phyloP scores from a whole-genome alignment of 2,888 invertebrate species.

The Tetanocera ferruginea region DNA sequence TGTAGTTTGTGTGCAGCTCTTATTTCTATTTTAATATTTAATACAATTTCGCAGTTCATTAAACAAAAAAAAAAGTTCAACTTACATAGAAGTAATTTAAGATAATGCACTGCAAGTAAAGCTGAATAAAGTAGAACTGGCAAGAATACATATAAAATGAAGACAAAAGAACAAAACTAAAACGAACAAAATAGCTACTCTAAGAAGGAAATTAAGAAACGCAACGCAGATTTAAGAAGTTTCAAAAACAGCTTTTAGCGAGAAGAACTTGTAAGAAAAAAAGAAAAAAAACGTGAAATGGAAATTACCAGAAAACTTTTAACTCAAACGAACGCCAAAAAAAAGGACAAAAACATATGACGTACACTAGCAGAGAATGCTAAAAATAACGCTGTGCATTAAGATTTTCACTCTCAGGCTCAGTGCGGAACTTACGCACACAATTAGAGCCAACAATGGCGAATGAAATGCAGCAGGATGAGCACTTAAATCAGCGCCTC shows the following conservation, averaged over 20 bases:
- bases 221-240: conserved; percentile 41
- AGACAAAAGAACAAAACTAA: neutral
- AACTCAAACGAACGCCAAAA: neutral
- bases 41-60: conserved; percentile 46
- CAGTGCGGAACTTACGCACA: conserved; percentile 25
- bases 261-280: neutral
- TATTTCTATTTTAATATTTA: conserved; percentile 37
- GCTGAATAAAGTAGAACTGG: conserved; percentile 7
- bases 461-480: conserved; percentile 16
- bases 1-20: conserved; percentile 9
- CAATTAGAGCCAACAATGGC: conserved; percentile 26
- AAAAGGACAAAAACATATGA: neutral
- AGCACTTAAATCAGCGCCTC: neutral
- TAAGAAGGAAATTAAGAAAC: conserved; percentile 39
- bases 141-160: neutral
- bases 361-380: neutral
- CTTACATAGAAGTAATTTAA: conserved; percentile 29
- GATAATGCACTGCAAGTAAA: conserved; percentile 39
- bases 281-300: neutral
- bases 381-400: conserved; percentile 23
- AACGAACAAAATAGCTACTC: neutral
- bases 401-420: neutral
- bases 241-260: conserved; percentile 41
- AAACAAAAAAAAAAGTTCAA: conserved; percentile 21
- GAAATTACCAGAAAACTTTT: neutral